Evolutionary conservation across 2,888 invertebrate genomes (phyloP).

Genomic region (Drosophila emarginata): DNA sequence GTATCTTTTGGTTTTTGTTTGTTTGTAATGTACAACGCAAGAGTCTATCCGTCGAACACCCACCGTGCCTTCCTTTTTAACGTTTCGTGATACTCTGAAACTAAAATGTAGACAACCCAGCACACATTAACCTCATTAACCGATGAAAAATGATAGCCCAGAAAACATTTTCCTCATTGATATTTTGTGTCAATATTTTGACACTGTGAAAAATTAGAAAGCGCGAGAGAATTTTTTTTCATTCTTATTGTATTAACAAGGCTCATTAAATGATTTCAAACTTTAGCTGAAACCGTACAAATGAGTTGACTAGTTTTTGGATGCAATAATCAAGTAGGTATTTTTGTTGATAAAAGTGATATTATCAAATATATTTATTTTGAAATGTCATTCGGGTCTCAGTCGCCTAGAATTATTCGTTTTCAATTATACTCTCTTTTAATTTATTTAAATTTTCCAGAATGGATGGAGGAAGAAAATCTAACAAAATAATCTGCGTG

Average conservation of each 20-base stretch:
- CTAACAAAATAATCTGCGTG: slow-evolving; percentile 11
- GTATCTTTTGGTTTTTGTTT: neutral
- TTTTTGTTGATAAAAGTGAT: no score
- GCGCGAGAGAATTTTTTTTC: no score
- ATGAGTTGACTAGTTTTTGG: no score
- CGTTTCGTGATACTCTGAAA: neutral
- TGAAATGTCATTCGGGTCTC: neutral
- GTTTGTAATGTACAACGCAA: neutral
- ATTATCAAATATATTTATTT: no score
- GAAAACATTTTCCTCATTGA: neutral
- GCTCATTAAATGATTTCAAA: no score
- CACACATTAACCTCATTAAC: no score
- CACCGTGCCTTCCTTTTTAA: neutral
- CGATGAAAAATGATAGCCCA: neutral
- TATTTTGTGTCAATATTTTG: no score
- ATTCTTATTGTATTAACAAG: neutral
- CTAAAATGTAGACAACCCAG: neutral
- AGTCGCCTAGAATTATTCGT: neutral
- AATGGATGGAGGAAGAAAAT: slow-evolving; percentile 32
- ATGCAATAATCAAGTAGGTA: no score
- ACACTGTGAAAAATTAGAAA: no score
- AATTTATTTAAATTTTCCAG: neutral
- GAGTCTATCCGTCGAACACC: neutral
- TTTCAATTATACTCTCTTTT: neutral
- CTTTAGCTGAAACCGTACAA: no score